Conservation (phyloP, 2,113 vertebrate species). For the Brachionichthys hirsutus region DNA sequence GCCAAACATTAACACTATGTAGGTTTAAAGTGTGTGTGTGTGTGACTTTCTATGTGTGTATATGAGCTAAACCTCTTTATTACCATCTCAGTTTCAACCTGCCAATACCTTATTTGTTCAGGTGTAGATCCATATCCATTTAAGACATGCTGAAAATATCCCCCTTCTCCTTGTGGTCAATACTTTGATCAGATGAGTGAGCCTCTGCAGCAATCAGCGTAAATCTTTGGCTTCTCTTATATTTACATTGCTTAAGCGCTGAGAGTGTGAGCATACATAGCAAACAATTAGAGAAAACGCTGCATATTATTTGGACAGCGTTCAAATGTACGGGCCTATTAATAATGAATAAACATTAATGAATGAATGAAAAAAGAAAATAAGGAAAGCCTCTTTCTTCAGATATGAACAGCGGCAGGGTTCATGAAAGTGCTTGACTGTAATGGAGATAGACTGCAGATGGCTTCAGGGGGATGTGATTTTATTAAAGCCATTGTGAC, state of each 20-base stretch:
- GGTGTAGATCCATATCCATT: constrained; percentile 2
- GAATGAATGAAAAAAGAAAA: constrained; percentile 55
- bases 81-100: constrained; percentile 33
- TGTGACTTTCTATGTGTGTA: not conserved
- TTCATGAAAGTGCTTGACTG: constrained; percentile 67
- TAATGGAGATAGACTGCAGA: constrained; percentile 77
- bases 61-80: constrained; percentile 12
- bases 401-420: constrained; percentile 64
- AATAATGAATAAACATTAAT: constrained; percentile 62
- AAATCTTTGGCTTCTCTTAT: constrained; percentile 23
- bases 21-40: not conserved
- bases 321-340: constrained; percentile 26
- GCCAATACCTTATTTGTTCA: constrained; percentile 44
- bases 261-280: not conserved
- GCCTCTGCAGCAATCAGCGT: constrained; percentile 7
- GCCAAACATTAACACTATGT: not conserved
- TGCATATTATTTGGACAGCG: constrained; percentile 1
- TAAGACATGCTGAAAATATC: constrained; percentile 30
- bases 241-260: constrained; percentile 5
- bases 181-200: constrained; percentile 23
- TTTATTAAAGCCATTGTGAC: constrained; percentile 74
- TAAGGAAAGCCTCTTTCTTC: constrained; percentile 63
- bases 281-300: constrained; percentile 4
- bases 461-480: constrained; percentile 71
- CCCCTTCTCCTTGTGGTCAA: constrained; percentile 30